Base-by-base conservation (phyloP, 2,113 vertebrate genomes). In the Cinclus mexicanus region DNA sequence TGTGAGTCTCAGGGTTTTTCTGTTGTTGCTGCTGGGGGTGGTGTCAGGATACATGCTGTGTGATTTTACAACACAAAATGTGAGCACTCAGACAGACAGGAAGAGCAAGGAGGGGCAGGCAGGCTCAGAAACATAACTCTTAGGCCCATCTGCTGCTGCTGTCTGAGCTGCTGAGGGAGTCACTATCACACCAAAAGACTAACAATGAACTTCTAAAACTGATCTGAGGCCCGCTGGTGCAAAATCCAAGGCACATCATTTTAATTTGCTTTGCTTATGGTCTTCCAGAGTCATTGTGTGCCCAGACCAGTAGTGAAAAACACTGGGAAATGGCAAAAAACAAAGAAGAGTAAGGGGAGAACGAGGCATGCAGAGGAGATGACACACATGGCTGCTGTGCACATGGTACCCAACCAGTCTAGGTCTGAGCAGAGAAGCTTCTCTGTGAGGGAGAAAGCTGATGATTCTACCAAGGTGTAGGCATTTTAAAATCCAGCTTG, bases 81-180 rank as follows among this genome's bases (percentile, higher is more conserved):
- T 42, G 80, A 96, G 69, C 35, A 0, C 60, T 26, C 69, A 91
- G 78, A 47, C 81, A 91, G 69, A 37, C 59, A 91, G 63, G 57
- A 86, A 91, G 84, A 81, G 75, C 65, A 37, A 93, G 74, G 91
- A 96, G 93, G 87, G 74, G 93, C 86, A 92, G 49, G 74, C 87
- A 46, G 1, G 4, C 91, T 91, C 78, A 24, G 65, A 78, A 84
- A 78, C 86, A 92, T 93, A 96, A 96, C 80, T 94, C 92, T 83
- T 84, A 87, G 86, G 80, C 95, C 95, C 96, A 96, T 97, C 95
- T 97, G 96, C 95, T 89, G 92, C 94, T 90, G 90, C 78, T 93
- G 84, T 82, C 93, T 89, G 87, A 89, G 94, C 95, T 96, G 91
- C 95, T 90, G 95, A 92, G 90, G 88, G 94, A 96, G 72, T 69